Evolutionary conservation across 2,888 invertebrate species (phyloP).

Genomic region (Orthonevra nobilis): DNA sequence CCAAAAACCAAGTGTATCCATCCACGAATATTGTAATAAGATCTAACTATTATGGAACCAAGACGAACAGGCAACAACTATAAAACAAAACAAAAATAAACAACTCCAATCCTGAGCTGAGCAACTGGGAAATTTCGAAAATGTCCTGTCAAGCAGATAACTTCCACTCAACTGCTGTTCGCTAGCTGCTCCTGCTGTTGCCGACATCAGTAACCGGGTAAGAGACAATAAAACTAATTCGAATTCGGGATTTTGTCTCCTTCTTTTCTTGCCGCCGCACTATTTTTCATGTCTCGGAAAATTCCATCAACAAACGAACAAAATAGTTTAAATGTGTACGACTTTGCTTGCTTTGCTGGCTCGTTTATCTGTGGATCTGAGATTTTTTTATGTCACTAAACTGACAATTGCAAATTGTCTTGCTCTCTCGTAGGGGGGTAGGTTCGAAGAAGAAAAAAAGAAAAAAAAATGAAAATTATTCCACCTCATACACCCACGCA

Average conservation of each 20-base stretch:
- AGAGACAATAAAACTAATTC: conserved; percentile 45
- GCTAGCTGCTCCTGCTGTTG: too few species aligned
- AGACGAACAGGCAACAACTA: conserved; percentile 3
- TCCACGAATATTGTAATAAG: conserved; percentile 41
- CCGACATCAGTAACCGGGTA: conserved; percentile 29
- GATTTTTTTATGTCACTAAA: conserved; percentile 29
- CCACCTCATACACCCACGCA: neutral
- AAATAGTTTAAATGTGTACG: conserved; percentile 1
- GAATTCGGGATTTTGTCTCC: conserved; percentile 9
- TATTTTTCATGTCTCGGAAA: conserved; percentile 7
- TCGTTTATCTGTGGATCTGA: neutral
- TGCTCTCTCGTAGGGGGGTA: neutral
- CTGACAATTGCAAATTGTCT: conserved; percentile 50
- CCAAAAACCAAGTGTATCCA: conserved; percentile 3
- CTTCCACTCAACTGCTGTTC: conserved; percentile 45
- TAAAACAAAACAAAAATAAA: conserved; percentile 38
- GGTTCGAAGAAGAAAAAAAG: neutral
- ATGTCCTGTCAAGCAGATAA: conserved; percentile 50
- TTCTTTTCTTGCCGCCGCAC: neutral
- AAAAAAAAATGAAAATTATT: too few species aligned
- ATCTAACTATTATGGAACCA: conserved; percentile 34
- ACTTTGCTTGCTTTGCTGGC: neutral
- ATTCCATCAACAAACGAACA: conserved; percentile 6
- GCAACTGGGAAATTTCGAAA: conserved; percentile 19
- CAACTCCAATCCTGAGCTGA: conserved; percentile 25